Evolutionary conservation across 2,888 invertebrate genomes (phyloP), one percentile per base, ranked within the genome.

Genomic region (Leucania comma): DNA sequence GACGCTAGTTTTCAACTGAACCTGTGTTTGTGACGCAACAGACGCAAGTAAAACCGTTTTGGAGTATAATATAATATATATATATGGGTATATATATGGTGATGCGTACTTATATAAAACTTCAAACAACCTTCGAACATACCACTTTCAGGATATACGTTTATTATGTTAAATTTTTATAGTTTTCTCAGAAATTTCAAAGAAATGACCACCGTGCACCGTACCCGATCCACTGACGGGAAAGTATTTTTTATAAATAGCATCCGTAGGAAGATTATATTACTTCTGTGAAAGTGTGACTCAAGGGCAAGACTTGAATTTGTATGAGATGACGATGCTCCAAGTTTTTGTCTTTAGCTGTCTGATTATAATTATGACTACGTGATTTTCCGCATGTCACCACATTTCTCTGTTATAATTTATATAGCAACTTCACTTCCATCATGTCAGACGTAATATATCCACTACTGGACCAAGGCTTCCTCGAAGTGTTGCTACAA

Each of bases 301-400:
- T 72, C 62, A 64, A 68, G 60, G 64, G 62, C 56, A 29, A 72
- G 73, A 65, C 62, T 54, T 70, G 77, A 63, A 81, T 77, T 59
- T 53, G 35, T 22, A 46, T 26, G 14, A 69, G 35, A 60, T 48
- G 78, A 56, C 70, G 50, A 51, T 78, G 50, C 42, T 51, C 22
- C 22, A 68, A 56, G 61, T 48, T 51, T 20, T 46, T 26, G 20
- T n/a, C 17, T 58, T 26, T 59, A 9, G 14, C 14, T 38, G 17
- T 38, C 59, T 56, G 35, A 20, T 61, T 10, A 9, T 20, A 56
- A 29, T 50, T 70, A 2, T 51, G 35, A 17, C 35, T 26, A 56
- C 56, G 46, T 73, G 26, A 26, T 26, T 6, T 12, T 22, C 5
- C 14, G 0, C 20, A 46, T 24, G 10, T 32, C 1, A 12, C 9